These are phyloP conservation scores for Phaedon cochleariae DNA, from an alignment of 2,888 invertebrate genomes.

Conservation along the genomic window DNA sequence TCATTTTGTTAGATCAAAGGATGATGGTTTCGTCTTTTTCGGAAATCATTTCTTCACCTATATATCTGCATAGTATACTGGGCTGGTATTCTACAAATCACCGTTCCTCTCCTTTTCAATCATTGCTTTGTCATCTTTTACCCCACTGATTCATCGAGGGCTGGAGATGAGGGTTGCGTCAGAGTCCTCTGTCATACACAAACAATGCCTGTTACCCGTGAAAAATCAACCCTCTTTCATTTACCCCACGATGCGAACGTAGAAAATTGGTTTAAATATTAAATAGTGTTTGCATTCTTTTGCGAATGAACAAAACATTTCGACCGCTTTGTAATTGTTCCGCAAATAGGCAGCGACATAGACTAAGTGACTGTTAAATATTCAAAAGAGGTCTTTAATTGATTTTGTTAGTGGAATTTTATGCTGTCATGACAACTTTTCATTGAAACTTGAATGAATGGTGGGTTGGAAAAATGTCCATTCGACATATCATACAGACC, in stretches of 20 bases:
- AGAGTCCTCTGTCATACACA: neutral
- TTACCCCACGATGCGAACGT: neutral
- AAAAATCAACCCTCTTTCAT: conserved; percentile 8
- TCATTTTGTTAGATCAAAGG: too few species aligned
- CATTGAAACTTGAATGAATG: too few species aligned
- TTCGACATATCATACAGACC: too few species aligned
- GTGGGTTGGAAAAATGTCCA: too few species aligned
- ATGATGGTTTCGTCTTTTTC: too few species aligned
- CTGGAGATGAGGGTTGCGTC: neutral
- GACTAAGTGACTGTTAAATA: neutral
- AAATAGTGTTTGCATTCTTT: conserved; percentile 16
- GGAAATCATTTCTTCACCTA: too few species aligned
- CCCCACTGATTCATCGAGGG: neutral
- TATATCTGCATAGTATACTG: too few species aligned
- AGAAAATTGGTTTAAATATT: conserved; percentile 16
- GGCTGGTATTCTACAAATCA: neutral
- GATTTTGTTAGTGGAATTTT: neutral
- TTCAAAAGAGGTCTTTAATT: neutral
- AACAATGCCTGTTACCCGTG: neutral
- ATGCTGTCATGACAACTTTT: too few species aligned
- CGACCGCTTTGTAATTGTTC: neutral
- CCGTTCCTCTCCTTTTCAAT: neutral
- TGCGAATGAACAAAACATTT: conserved; percentile 2
- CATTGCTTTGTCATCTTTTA: neutral
- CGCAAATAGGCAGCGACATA: neutral